A percentile compares a stretch with the other conserved stretches of the same genome.
Conservation (phyloP, 2,797 vertebrate genomes). For the Anniella stebbinsi region DNA sequence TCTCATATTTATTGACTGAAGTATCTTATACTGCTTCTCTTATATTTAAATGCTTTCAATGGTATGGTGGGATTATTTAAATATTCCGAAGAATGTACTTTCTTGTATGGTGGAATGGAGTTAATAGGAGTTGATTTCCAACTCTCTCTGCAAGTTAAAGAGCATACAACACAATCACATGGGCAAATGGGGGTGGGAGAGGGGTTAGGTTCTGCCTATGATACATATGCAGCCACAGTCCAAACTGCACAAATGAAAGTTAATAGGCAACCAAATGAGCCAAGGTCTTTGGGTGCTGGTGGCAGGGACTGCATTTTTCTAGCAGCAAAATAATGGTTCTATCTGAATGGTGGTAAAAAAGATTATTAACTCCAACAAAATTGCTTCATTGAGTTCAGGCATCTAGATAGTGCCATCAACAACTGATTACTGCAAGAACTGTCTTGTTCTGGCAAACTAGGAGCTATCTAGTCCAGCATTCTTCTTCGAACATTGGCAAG, state of each 20-base stretch:
- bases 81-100: background rate
- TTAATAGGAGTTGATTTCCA: too few species aligned
- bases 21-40: background rate
- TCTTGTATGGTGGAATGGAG: too few species aligned
- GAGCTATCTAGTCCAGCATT: background rate
- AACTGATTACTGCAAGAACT: background rate
- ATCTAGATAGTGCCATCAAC: background rate
- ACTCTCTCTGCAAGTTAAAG: too few species aligned
- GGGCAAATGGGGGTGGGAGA: background rate
- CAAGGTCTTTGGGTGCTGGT: too few species aligned
- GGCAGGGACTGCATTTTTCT: too few species aligned
- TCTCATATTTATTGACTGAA: background rate
- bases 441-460: background rate
- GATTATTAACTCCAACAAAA: background rate
- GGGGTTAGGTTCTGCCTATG: background rate
- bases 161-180: too few species aligned
- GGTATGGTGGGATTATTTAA: background rate
- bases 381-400: background rate
- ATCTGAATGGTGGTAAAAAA: too few species aligned
- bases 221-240: background rate
- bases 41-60: background rate
- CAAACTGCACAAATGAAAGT: background rate
- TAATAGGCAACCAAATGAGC: background rate
- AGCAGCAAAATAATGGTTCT: too few species aligned
- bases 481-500: background rate